Evolutionary conservation across 2,113 vertebrate genomes (phyloP).

Genomic region (Orycteropus afer): DNA sequence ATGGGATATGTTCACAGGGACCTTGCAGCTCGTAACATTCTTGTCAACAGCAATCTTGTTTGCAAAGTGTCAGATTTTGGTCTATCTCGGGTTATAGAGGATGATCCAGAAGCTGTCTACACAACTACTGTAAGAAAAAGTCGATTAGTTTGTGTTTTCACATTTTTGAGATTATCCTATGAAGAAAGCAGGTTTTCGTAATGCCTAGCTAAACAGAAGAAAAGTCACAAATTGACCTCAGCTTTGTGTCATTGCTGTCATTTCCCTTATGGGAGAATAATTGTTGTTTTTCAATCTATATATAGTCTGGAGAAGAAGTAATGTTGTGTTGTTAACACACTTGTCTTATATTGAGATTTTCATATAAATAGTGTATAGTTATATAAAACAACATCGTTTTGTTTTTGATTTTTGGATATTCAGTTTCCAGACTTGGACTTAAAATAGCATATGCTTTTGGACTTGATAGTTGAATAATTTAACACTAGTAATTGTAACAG

Average conservation of each 20-base stretch:
- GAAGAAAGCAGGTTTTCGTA: neutral
- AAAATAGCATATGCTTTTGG: neutral
- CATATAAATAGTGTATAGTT: neutral
- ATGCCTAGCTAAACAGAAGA: neutral
- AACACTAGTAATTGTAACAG: neutral
- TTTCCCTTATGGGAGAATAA: neutral
- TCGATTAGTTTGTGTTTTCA: neutral
- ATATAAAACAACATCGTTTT: neutral
- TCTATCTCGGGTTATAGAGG: slow-evolving; percentile 97
- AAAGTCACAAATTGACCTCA: neutral
- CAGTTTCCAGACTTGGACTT: neutral
- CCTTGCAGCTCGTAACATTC: slow-evolving; percentile 97
- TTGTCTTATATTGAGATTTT: neutral
- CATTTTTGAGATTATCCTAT: neutral
- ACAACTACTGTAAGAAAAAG: slow-evolving; percentile 95
- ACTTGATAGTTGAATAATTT: neutral
- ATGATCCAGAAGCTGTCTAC: slow-evolving; percentile 98
- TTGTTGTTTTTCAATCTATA: neutral
- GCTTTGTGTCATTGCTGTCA: neutral
- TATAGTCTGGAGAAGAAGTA: neutral
- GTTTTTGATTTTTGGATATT: neutral
- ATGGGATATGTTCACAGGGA: slow-evolving; percentile 99
- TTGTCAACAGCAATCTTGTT: slow-evolving; percentile 99
- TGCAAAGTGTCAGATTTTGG: slow-evolving; percentile 99
- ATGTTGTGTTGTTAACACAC: neutral